These are phyloP conservation scores for Coilia nasus DNA, from an alignment of 2,797 vertebrate genomes.

Conservation along the genomic window DNA sequence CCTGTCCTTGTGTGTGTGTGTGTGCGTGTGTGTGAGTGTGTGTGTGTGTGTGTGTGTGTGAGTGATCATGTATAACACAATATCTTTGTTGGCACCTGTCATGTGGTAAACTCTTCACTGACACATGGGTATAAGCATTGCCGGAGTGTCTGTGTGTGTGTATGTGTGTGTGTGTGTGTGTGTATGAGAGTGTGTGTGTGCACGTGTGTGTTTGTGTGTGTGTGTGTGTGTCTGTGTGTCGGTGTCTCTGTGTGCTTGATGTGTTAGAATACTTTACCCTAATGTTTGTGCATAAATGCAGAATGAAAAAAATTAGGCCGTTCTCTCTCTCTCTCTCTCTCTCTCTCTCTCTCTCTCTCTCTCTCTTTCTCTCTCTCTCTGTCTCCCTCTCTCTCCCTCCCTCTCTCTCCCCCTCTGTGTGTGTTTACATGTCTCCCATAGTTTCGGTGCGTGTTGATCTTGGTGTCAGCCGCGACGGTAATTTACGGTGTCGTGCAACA, in stretches of 20 bases:
- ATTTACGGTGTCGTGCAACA: constrained; percentile 53
- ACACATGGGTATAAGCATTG: background rate
- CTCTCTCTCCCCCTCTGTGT: background rate
- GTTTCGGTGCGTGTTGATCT: constrained; percentile 51
- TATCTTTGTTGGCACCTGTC: constrained; percentile 11
- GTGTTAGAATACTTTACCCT: background rate
- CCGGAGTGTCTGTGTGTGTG: background rate
- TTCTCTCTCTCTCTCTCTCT: constrained; percentile 1
- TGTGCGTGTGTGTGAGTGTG: constrained; percentile 20
- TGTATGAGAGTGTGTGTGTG: background rate
- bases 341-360: constrained; percentile 7
- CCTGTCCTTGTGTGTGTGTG: background rate
- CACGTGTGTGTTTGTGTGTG: background rate
- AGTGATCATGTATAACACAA: background rate
- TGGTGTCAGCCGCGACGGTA: constrained; percentile 49
- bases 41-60: background rate
- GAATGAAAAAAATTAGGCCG: background rate
- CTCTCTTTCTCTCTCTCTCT: background rate
- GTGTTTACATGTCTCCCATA: constrained; percentile 45
- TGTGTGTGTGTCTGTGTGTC: background rate
- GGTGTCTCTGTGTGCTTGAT: background rate
- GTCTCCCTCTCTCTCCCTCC: constrained; percentile 2
- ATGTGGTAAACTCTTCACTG: background rate
- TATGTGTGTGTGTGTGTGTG: constrained; percentile 17
- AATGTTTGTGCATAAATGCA: background rate